Conservation (phyloP, 2,797 vertebrate genomes). For the Oceanodroma leucorhoa region DNA sequence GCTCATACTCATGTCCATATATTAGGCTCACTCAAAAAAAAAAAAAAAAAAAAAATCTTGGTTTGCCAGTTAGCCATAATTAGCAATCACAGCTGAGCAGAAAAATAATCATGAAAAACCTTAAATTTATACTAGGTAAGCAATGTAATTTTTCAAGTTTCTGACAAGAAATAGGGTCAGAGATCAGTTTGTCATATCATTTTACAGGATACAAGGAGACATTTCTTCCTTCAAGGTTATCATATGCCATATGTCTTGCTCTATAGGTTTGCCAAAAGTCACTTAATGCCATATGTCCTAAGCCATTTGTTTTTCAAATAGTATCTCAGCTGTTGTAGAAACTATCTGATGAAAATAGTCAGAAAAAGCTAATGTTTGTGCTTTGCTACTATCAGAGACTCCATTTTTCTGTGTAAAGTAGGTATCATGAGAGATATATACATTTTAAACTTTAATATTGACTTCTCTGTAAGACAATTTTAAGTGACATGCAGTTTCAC, state of each 20-base stretch:
- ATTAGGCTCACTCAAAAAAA: neutral
- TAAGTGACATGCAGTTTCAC: rapidly evolving
- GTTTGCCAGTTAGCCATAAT: neutral
- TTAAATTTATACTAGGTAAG: neutral
- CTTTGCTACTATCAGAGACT: neutral
- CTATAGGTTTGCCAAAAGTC: conserved; percentile 47
- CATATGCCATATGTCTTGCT: conserved; percentile 27
- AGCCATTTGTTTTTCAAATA: neutral
- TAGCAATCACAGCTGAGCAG: neutral
- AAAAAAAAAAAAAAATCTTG: neutral
- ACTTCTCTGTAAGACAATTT: neutral
- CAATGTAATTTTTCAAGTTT: neutral
- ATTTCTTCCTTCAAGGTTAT: conserved; percentile 46
- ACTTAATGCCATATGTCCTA: conserved; percentile 46
- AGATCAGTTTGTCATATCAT: neutral
- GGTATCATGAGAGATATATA: neutral
- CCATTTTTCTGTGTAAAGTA: neutral
- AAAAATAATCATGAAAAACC: neutral
- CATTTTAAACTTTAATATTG: neutral
- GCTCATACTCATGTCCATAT: neutral
- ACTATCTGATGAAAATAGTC: neutral
- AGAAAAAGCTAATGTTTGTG: neutral
- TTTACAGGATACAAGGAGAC: neutral
- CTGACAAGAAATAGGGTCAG: neutral
- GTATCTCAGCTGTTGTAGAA: neutral